phyloP scores from a whole-genome alignment of 2,888 invertebrate species.

The Mystacides longicornis region DNA sequence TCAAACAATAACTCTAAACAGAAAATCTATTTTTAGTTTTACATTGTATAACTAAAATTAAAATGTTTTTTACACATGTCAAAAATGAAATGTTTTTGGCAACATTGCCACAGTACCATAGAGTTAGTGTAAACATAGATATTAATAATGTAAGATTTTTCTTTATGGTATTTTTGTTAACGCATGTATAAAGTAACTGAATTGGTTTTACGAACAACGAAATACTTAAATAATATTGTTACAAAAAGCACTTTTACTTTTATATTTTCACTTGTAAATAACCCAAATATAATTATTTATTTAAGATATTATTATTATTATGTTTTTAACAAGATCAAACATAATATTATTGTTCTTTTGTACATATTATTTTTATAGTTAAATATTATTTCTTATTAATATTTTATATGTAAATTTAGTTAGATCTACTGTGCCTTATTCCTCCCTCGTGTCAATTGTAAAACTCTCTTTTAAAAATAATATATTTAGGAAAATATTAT shows the following conservation, averaged over 20 bases:
- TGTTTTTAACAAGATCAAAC: neutral
- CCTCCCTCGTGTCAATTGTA: neutral
- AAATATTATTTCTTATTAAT: slow-evolving; percentile 2
- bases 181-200: neutral
- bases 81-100: slow-evolving; percentile 14
- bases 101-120: slow-evolving; percentile 25
- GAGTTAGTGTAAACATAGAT: slow-evolving; percentile 14
- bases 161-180: neutral
- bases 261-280: neutral
- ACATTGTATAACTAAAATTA: no score
- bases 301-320: neutral
- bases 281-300: slow-evolving; percentile 2
- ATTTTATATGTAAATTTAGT: slow-evolving; percentile 1
- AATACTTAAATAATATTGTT: neutral
- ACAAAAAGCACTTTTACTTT: neutral
- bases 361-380: slow-evolving; percentile 2
- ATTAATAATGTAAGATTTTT: slow-evolving; percentile 8
- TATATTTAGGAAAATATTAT: no score
- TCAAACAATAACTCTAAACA: neutral
- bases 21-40: neutral
- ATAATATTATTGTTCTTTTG: neutral
- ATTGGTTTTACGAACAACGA: neutral
- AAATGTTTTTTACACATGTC: slow-evolving; percentile 20
- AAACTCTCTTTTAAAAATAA: neutral
- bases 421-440: neutral